These are phyloP conservation scores for Lochmaea capreae DNA, from an alignment of 2,888 invertebrate genomes.

Conservation along the genomic window DNA sequence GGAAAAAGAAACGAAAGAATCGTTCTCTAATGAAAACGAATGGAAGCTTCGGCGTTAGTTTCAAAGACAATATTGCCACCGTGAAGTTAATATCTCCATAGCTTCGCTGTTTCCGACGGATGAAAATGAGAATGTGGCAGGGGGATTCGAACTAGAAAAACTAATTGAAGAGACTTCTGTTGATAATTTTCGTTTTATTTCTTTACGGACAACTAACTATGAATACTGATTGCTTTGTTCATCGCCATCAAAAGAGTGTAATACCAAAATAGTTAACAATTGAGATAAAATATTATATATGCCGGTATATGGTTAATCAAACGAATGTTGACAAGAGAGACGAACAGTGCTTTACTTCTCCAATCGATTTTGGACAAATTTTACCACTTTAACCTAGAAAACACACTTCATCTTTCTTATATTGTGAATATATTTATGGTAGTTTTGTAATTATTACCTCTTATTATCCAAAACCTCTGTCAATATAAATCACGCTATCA, in stretches of 20 bases:
- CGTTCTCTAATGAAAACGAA: slow-evolving; percentile 59
- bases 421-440: too few species aligned
- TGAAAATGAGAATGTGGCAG: neutral
- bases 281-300: too few species aligned
- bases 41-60: slow-evolving; percentile 51
- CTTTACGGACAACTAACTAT: neutral
- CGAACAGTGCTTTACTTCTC: too few species aligned
- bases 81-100: slow-evolving; percentile 51
- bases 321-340: too few species aligned
- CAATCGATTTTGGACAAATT: too few species aligned
- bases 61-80: slow-evolving; percentile 57
- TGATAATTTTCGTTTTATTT: neutral
- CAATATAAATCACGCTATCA: too few species aligned
- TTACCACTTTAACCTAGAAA: too few species aligned
- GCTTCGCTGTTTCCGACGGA: slow-evolving; percentile 35
- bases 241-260: neutral
- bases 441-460: too few species aligned
- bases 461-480: too few species aligned
- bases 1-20: slow-evolving; percentile 56
- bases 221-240: neutral
- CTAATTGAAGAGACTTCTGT: slow-evolving; percentile 12
- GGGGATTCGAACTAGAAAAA: slow-evolving; percentile 1
- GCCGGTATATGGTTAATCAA: too few species aligned
- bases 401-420: too few species aligned
- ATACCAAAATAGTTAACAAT: too few species aligned